Percentiles rank a stretch among this genome's conserved stretches.
Conservation (phyloP, 1,140 invertebrate genomes). For the Argopecten irradians region DNA sequence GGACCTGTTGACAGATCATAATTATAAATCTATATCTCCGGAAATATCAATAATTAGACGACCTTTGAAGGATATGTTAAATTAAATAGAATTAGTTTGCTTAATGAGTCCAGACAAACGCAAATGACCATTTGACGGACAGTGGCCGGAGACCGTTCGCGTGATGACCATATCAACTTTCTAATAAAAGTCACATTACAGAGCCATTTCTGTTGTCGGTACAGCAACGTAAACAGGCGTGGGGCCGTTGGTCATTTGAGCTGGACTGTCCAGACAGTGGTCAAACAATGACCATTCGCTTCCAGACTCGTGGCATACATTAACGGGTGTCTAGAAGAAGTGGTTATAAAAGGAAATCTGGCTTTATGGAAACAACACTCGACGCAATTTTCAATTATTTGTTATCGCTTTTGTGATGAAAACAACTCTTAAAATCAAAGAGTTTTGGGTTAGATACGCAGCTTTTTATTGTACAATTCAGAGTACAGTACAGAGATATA, state of each 20-base stretch:
- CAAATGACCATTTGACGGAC: slow-evolving; percentile 12
- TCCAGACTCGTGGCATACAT: not conserved
- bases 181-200: not conserved
- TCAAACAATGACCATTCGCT: not conserved
- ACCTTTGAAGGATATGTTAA: slow-evolving; percentile 9
- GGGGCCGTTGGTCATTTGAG: not conserved
- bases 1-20: not conserved
- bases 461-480: too few relatives aligned
- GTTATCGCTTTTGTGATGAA: too few relatives aligned
- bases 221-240: not conserved
- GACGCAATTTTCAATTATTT: too few relatives aligned
- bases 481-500: too few relatives aligned
- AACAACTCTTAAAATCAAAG: too few relatives aligned
- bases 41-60: not conserved
- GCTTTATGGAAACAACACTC: too few relatives aligned
- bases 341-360: not conserved
- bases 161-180: slow-evolving; percentile 16
- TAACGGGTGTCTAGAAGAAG: not conserved
- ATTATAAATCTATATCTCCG: not conserved
- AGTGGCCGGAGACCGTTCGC: not conserved
- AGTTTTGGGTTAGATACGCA: too few relatives aligned
- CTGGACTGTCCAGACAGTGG: not conserved
- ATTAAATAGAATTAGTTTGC: slow-evolving; percentile 19
- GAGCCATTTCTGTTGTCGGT: not conserved
- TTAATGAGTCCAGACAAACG: not conserved